Evolutionary conservation across 2,797 vertebrate species (phyloP).

Genomic region (Sebastes steindachneri): DNA sequence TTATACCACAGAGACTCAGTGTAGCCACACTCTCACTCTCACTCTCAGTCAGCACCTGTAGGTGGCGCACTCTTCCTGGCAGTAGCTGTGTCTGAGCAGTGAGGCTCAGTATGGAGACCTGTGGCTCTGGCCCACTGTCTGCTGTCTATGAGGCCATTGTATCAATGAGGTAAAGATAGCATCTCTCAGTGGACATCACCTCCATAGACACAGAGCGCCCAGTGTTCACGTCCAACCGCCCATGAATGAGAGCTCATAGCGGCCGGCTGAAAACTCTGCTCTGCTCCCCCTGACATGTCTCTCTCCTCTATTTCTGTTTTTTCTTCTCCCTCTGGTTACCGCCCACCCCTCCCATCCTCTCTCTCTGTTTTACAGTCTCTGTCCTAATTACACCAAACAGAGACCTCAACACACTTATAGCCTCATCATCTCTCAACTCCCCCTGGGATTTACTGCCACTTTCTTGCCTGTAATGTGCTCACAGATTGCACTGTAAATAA

Average conservation of each 20-base stretch:
- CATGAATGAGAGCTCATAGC: constrained; percentile 58
- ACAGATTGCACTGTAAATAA: background rate
- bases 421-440: background rate
- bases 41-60: constrained; percentile 50
- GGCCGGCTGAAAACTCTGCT: constrained; percentile 35
- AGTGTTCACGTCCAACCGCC: constrained; percentile 68
- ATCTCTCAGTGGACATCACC: constrained; percentile 74
- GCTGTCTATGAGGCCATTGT: constrained; percentile 77
- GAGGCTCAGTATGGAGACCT: constrained; percentile 35
- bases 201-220: constrained; percentile 66
- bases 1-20: background rate
- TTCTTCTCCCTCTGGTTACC: background rate
- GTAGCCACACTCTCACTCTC: background rate
- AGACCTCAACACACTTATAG: constrained; percentile 7
- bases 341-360: background rate
- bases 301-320: constrained; percentile 32
- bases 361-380: constrained; percentile 13
- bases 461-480: background rate
- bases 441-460: constrained; percentile 4
- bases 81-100: background rate
- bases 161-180: constrained; percentile 76
- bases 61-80: constrained; percentile 75
- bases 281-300: constrained; percentile 12
- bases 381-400: constrained; percentile 29
- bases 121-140: constrained; percentile 46